A percentile compares a stretch with the other conserved stretches of the same genome.
These are phyloP conservation scores for Nothocercus julius DNA, from an alignment of 2,113 vertebrate species.

Conservation along the genomic window DNA sequence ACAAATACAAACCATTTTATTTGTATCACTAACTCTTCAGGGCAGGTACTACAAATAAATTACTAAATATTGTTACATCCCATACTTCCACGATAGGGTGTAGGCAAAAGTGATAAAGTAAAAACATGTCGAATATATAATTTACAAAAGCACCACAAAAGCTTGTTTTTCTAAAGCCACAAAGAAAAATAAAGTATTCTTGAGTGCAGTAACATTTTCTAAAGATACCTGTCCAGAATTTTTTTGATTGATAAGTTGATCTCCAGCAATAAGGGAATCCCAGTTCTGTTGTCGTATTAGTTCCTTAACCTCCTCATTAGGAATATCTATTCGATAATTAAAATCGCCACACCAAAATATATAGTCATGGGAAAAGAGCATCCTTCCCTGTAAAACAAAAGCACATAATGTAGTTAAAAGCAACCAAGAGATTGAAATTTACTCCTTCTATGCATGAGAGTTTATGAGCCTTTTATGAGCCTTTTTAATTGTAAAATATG, in stretches of 20 bases:
- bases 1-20: background rate
- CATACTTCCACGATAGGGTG: background rate
- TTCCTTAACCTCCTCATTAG: constrained; percentile 97
- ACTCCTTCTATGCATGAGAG: background rate
- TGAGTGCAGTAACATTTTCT: background rate
- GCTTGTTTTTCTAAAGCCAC: background rate
- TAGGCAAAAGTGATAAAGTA: background rate
- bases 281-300: constrained; percentile 92
- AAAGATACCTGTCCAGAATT: constrained; percentile 87
- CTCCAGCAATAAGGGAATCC: constrained; percentile 91
- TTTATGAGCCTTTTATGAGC: no score
- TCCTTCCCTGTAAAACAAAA: constrained; percentile 84
- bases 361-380: constrained; percentile 97
- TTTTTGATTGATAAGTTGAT: constrained; percentile 95
- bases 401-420: background rate
- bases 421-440: background rate
- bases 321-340: constrained; percentile 94
- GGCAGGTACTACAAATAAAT: background rate
- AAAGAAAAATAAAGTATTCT: background rate
- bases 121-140: background rate
- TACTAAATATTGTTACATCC: background rate
- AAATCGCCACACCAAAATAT: constrained; percentile 99
- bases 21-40: background rate
- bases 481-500: background rate
- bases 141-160: background rate